Evolutionary conservation across 2,113 vertebrate species (phyloP), one percentile per base, ranked within the genome.

Genomic region (Grus americana): DNA sequence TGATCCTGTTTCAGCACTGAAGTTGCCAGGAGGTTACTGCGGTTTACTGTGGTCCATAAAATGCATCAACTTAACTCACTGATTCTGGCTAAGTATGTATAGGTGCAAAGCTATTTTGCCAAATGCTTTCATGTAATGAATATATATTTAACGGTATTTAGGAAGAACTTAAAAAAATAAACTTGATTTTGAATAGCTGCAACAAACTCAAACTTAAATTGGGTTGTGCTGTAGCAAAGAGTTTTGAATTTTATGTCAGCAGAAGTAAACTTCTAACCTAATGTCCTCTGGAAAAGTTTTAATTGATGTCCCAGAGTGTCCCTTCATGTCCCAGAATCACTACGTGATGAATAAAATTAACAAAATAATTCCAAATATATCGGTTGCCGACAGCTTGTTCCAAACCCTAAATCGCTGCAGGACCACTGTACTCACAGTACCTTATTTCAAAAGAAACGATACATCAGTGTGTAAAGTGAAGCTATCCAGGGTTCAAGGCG

Each of bases 271-370:
- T 75, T 89, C 73, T 49, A 83, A 24, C 7, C 5, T 65, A 47
- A 74, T 0, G 20, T 91, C 84, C 70, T 85, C 86, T 84, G 50
- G 26, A 94, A 90, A 73, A 86, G 23, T 93, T 93, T 95, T 86
- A 93, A 93, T 62, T 95, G 82, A n/a, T 89, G 66, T 95, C 80
- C 73, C 78, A 79, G 57, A 91, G 49, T 79, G 78, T 65, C 11
- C 42, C 59, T 70, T 61, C 87, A 65, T 75, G 88, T 83, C 91
- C 78, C 57, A 82, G 88, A 96, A 94, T 88, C 67, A 76, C n/a
- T 73, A 90, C 6, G 4, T 58, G 62, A 75, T 81, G 24, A 86
- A 74, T 44, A 95, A 90, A 91, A 83, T 93, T 91, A 72, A 78
- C 42, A 72, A 80, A 88, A 78, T 86, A 47, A 92, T 91, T 85